Base-by-base conservation (phyloP, 2,113 vertebrate genomes). In the Capreolus pygargus region DNA sequence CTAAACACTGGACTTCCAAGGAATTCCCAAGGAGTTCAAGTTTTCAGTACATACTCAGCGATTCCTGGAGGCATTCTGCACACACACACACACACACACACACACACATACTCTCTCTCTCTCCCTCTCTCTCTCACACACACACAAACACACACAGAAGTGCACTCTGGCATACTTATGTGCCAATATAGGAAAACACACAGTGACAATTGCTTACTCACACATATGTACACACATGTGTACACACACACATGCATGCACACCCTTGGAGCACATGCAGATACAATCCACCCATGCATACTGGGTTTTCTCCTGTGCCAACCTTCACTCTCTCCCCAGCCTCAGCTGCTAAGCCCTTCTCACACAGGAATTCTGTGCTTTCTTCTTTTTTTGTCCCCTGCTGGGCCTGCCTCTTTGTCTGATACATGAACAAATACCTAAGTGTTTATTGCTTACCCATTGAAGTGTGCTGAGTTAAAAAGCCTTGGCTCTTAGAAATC, bases 331-430 rank as follows among this genome's bases (percentile, higher is more conserved):
- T 57, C 3, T 54, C 19, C 19, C 9, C 30, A 16, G 28, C 30
- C 3, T n/a, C 15, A 47, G 25, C 50, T 50, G 50, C 54, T 17
- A 54, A 55, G 21, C 11, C 54, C 9, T 54, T n/a, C 28, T 76
- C 25, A 61, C 21, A 50, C 30, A 76, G 39, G 23, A 43, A 78
- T 64, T 50, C 15, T 28, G 50, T 28, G 15, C 10, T 50, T 64
- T 25, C 17, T 55, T 39, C 33, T 1, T 61, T 6, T 5, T 16
- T 28, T 67, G 27, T 6, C 33, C 30, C 14, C 15, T 23, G 9
- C 33, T 55, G 14, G 30, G 28, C 3, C 33, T 2, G 3, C 30
- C 19, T 39, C 3, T 16, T 1, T n/a, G 7, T 39, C 3, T 13
- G 1, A n/a, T 39, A 93, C 16, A 54, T 15, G 21, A 36, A 52